Evolutionary conservation across 2,888 invertebrate species (phyloP).

Genomic region (Atherix ibis): DNA sequence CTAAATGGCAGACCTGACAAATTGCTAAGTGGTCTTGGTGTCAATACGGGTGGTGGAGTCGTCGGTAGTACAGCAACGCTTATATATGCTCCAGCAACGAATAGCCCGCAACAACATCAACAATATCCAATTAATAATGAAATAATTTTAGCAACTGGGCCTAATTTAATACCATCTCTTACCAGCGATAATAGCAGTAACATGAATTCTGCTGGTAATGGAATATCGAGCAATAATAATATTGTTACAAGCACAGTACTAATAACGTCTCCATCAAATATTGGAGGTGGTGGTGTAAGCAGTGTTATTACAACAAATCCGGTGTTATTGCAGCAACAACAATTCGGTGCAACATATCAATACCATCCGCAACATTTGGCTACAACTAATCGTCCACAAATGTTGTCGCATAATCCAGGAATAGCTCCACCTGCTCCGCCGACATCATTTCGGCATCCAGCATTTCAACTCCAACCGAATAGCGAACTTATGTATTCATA

Average conservation of each 20-base stretch:
- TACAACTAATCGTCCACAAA: conserved; percentile 19
- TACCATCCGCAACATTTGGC: conserved; percentile 23
- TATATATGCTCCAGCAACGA: conserved; percentile 12
- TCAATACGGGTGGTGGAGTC: conserved; percentile 15
- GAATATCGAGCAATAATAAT: conserved; percentile 11
- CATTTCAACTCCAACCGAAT: conserved; percentile 35
- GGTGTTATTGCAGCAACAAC: conserved; percentile 17
- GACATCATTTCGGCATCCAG: conserved; percentile 25
- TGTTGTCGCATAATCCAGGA: conserved; percentile 23
- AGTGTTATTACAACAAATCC: conserved; percentile 21
- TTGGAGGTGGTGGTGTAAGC: conserved; percentile 16
- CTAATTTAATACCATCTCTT: conserved; percentile 13
- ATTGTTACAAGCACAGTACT: conserved; percentile 17
- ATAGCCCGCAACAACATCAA: conserved; percentile 13
- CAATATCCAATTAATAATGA: conserved; percentile 13
- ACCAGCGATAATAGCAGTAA: conserved; percentile 12
- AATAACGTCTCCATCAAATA: conserved; percentile 23
- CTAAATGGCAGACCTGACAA: conserved; percentile 26
- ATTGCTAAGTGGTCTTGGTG: conserved; percentile 12
- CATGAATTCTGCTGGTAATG: conserved; percentile 10
- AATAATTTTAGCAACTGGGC: conserved; percentile 13
- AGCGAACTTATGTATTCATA: conserved; percentile 41
- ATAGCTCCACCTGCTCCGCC: conserved; percentile 20
- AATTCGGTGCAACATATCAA: conserved; percentile 22
- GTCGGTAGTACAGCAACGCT: conserved; percentile 6